Percentiles rank a stretch among this genome's conserved stretches.
phyloP scores from a whole-genome alignment of 1,140 invertebrate species.

The Cydia splendana region DNA sequence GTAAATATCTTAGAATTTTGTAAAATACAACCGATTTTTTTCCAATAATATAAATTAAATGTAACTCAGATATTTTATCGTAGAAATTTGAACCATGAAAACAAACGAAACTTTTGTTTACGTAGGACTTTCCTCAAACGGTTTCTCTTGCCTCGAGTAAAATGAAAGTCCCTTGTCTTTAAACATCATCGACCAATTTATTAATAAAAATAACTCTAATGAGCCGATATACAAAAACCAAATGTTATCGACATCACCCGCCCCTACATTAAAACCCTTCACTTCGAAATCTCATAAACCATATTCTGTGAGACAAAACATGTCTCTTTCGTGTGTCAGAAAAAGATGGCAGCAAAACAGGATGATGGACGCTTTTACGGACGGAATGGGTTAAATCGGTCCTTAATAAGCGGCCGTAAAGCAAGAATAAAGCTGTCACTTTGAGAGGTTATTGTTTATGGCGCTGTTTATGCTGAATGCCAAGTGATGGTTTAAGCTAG shows the following conservation, averaged over 20 bases:
- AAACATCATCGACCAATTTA: background rate
- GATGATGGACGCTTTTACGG: conserved; percentile 73
- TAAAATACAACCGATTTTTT: too few relatives aligned
- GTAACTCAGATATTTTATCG: too few relatives aligned
- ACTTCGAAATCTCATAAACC: conserved; percentile 72
- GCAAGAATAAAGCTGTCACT: conserved; percentile 60
- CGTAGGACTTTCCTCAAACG: too few relatives aligned
- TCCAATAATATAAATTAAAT: too few relatives aligned
- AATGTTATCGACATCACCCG: conserved; percentile 45
- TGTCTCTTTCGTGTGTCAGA: conserved; percentile 34
- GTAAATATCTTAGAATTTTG: background rate
- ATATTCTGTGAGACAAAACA: conserved; percentile 60
- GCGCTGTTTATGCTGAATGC: conserved; percentile 50
- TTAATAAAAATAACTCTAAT: too few relatives aligned
- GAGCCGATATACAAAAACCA: background rate
- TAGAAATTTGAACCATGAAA: too few relatives aligned
- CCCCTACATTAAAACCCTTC: conserved; percentile 70
- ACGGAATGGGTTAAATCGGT: conserved; percentile 76
- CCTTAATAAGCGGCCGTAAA: conserved; percentile 74
- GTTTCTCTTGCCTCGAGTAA: too few relatives aligned
- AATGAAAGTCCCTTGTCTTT: background rate
- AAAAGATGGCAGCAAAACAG: conserved; percentile 63
- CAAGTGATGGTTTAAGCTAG: conserved; percentile 43
- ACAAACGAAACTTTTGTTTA: too few relatives aligned
- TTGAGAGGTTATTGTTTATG: conserved; percentile 59